A percentile compares a stretch with the other conserved stretches of the same genome.
phyloP scores from a whole-genome alignment of 2,113 vertebrate species.

The Scytalopus superciliaris region DNA sequence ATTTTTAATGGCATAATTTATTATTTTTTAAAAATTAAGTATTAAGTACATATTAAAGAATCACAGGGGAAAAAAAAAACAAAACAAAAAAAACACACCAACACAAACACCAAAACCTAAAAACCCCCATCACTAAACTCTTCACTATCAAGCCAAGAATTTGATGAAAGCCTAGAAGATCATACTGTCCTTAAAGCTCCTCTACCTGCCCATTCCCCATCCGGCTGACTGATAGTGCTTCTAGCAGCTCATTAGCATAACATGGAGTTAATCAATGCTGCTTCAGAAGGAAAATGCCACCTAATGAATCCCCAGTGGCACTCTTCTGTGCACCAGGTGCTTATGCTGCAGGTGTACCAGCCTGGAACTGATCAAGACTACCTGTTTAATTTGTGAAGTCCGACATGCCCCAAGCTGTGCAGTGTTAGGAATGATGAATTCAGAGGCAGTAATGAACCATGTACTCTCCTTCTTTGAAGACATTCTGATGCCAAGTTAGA shows the following conservation, averaged over 20 bases:
- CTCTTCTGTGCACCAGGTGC: neutral
- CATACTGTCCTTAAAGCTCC: neutral
- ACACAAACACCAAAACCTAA: neutral
- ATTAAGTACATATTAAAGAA: neutral
- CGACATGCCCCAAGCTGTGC: neutral
- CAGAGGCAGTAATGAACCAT: neutral
- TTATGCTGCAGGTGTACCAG: slow-evolving; percentile 2
- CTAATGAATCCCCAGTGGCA: neutral
- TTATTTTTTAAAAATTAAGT: neutral
- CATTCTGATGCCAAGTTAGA: neutral
- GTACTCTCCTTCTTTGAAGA: neutral
- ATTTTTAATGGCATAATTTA: neutral
- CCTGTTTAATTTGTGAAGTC: neutral
- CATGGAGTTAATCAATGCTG: neutral
- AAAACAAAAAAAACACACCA: neutral
- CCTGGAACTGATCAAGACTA: slow-evolving; percentile 7
- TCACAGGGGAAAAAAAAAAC: neutral
- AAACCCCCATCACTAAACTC: neutral
- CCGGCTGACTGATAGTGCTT: neutral
- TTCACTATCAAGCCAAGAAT: neutral
- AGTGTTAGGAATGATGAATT: neutral
- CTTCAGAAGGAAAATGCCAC: slow-evolving; percentile 23
- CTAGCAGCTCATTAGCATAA: neutral
- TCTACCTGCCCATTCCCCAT: neutral
- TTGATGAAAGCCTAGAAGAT: neutral